A percentile compares a stretch with the other conserved stretches of the same genome.
These are phyloP conservation scores for Ichneumon xanthorius DNA, from an alignment of 2,888 invertebrate species.

Conservation along the genomic window DNA sequence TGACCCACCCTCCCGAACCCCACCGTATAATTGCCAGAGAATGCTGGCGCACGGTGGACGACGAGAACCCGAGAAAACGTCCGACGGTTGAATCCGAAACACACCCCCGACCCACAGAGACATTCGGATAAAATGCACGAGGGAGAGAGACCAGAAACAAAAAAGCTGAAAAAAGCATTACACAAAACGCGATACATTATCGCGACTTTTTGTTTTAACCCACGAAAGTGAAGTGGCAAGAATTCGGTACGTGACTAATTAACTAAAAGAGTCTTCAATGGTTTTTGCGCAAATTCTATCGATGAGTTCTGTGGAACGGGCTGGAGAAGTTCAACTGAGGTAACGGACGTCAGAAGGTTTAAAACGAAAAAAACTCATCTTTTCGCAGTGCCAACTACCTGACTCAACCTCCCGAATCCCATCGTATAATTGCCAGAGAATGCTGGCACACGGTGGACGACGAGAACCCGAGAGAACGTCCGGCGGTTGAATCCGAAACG, in stretches of 20 bases:
- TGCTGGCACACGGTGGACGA: background rate
- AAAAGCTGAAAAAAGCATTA: conserved; percentile 1
- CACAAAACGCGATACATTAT: conserved; percentile 1
- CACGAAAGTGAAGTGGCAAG: too few species aligned
- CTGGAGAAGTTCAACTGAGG: too few species aligned
- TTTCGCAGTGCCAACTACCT: conserved; percentile 18
- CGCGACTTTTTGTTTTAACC: background rate
- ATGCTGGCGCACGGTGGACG: conserved; percentile 2
- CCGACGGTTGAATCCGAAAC: conserved; percentile 38
- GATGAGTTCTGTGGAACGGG: too few species aligned
- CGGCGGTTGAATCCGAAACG: conserved; percentile 36
- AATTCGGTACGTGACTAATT: too few species aligned
- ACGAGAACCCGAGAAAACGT: conserved; percentile 21
- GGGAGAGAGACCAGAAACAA: background rate
- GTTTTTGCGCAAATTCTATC: too few species aligned
- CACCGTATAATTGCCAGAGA: conserved; percentile 55
- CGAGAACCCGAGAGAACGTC: conserved; percentile 21
- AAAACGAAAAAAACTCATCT: too few species aligned
- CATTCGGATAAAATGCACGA: conserved; percentile 15
- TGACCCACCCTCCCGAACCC: conserved; percentile 20
- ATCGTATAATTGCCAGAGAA: conserved; percentile 54
- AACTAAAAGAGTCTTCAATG: too few species aligned
- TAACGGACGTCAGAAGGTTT: too few species aligned
- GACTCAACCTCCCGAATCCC: conserved; percentile 13
- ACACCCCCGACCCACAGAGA: background rate